These are phyloP conservation scores for Orussus abietinus DNA, from an alignment of 1,140 invertebrate genomes.

Conservation along the genomic window DNA sequence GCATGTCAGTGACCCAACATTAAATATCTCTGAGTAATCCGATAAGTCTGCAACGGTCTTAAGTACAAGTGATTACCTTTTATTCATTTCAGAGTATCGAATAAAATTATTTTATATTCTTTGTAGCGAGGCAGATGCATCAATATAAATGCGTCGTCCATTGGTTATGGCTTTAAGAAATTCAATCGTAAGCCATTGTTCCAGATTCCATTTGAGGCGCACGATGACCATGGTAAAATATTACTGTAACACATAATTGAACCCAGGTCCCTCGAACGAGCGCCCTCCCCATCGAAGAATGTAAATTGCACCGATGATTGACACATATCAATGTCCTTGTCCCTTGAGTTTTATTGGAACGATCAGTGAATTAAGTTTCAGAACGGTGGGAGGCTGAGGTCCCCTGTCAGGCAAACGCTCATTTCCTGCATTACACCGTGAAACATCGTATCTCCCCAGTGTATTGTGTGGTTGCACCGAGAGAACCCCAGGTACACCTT, in stretches of 20 bases:
- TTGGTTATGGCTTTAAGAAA: too few species aligned
- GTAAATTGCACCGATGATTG: conserved; percentile 39
- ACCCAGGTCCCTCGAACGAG: conserved; percentile 13
- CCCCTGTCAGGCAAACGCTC: conserved; percentile 46
- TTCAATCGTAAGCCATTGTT: not conserved
- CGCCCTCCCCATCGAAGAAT: conserved; percentile 31
- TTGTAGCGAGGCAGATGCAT: too few species aligned
- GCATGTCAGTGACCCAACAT: conserved; percentile 4
- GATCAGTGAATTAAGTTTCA: conserved; percentile 44
- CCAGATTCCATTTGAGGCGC: conserved; percentile 11
- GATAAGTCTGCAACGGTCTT: conserved; percentile 9
- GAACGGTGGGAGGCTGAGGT: conserved; percentile 32
- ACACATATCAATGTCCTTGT: conserved; percentile 51
- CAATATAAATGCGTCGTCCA: conserved; percentile 18
- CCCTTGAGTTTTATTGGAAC: conserved; percentile 37
- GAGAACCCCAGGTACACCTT: not conserved
- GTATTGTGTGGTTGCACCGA: conserved; percentile 4
- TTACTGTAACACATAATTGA: conserved; percentile 12
- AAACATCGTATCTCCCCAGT: conserved; percentile 26
- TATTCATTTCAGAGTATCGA: too few species aligned
- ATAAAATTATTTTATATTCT: too few species aligned
- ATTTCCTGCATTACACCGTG: conserved; percentile 45
- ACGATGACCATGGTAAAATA: conserved; percentile 12
- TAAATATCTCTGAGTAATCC: not conserved
- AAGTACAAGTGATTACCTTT: conserved; percentile 14